Conservation (phyloP, 2,797 vertebrate species). For the Squalus acanthias region DNA sequence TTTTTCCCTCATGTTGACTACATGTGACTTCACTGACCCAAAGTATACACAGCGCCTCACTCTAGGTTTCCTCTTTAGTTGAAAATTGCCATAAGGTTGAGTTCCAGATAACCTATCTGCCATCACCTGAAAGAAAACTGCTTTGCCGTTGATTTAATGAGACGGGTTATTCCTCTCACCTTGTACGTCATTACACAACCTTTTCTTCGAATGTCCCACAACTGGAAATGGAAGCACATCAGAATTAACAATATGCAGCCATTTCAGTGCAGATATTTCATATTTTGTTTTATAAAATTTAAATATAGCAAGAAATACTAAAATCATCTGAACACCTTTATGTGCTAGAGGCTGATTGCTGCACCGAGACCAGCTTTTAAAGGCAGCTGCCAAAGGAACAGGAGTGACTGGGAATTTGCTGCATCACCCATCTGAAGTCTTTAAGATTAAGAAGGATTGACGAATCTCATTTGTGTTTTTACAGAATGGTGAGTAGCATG, state of each 20-base stretch:
- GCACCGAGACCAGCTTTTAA: background rate
- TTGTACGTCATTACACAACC: conserved; percentile 86
- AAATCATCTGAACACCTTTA: background rate
- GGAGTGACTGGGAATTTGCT: background rate
- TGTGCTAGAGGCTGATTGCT: background rate
- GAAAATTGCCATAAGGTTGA: background rate
- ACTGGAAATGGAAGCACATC: conserved; percentile 56
- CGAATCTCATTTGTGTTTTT: background rate
- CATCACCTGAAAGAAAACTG: background rate
- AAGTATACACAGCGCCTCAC: background rate
- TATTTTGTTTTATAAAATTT: background rate
- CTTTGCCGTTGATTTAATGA: background rate
- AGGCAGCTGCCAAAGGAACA: background rate
- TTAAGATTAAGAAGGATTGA: background rate
- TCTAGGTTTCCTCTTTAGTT: background rate
- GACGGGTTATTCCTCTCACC: conserved; percentile 55
- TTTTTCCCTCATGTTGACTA: background rate
- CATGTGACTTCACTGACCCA: background rate
- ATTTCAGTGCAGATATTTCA: background rate
- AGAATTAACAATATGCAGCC: conserved; percentile 20
- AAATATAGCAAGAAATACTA: background rate
- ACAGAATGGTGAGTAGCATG: background rate
- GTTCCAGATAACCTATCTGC: background rate
- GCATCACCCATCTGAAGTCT: background rate
- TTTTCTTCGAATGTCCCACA: conserved; percentile 92